phyloP scores from a whole-genome alignment of 2,113 vertebrate species.

The Origma solitaria region DNA sequence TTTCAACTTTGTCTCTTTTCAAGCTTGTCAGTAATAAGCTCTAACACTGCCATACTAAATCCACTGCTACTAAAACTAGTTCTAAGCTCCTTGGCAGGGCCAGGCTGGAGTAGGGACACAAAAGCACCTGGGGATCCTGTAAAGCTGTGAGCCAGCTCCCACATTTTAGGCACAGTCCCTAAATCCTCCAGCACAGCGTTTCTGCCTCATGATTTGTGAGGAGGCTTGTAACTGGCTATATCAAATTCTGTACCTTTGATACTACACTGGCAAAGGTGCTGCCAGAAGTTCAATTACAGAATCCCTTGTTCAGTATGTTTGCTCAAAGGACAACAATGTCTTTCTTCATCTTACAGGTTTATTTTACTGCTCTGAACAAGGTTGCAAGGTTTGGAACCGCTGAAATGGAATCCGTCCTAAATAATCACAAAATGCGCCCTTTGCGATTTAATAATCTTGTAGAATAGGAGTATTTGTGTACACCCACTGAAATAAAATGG shows the following conservation, averaged over 20 bases:
- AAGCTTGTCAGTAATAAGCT: background rate
- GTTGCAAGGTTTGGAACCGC: background rate
- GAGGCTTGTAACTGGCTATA: background rate
- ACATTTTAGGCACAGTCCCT: background rate
- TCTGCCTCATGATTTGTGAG: background rate
- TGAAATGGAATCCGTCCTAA: background rate
- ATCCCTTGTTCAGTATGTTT: background rate
- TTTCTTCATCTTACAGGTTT: conserved; percentile 19
- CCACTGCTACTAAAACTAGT: background rate
- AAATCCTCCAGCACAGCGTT: background rate
- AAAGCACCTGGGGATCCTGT: accelerated
- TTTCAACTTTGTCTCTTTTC: background rate
- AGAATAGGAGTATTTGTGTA: conserved; percentile 35
- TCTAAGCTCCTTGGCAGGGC: background rate
- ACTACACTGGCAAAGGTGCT: background rate
- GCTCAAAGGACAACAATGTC: conserved; percentile 5
- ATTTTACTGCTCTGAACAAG: background rate
- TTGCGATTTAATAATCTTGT: background rate
- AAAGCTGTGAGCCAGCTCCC: background rate
- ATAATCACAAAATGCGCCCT: background rate
- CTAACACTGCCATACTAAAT: background rate
- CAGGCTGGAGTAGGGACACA: background rate
- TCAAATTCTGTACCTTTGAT: background rate
- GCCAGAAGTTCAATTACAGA: background rate
- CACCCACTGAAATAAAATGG: conserved; percentile 4